Conservation (phyloP, 2,797 vertebrate species). For the Anguilla marmorata region DNA sequence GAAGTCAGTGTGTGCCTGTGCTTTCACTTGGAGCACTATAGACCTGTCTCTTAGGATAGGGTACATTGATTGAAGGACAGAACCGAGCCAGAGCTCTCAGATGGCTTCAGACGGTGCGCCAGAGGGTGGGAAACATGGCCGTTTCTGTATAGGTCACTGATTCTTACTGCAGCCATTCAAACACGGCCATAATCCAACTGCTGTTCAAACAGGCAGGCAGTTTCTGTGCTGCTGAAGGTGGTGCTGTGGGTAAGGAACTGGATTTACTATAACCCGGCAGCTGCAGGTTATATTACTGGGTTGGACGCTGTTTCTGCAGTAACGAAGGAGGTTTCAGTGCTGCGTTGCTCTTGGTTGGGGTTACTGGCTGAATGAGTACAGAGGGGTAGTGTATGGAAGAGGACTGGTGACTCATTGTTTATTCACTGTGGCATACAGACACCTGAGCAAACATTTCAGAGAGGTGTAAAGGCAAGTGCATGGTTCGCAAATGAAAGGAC, state of each 20-base stretch:
- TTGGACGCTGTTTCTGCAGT: neutral
- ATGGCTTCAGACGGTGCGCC: neutral
- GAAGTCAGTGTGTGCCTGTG: neutral
- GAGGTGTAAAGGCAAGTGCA: slow-evolving; percentile 1
- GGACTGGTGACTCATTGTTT: neutral
- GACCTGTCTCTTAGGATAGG: neutral
- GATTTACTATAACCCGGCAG: neutral
- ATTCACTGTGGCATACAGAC: neutral
- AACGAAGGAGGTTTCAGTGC: neutral
- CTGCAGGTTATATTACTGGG: neutral
- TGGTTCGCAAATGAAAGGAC: neutral
- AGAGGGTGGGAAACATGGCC: neutral
- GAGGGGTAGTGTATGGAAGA: neutral
- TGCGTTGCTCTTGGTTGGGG: neutral
- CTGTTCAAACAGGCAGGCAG: neutral
- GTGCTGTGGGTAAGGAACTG: neutral
- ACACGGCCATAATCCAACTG: neutral
- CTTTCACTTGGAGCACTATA: neutral
- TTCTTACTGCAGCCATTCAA: neutral
- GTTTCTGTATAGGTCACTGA: neutral
- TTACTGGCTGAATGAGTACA: slow-evolving; percentile 1
- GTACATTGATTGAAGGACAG: neutral
- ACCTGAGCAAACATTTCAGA: neutral
- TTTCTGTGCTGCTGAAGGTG: neutral
- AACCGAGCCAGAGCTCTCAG: neutral